These are phyloP conservation scores for Pollicipes pollicipes DNA, from an alignment of 1,140 invertebrate genomes.

Conservation along the genomic window DNA sequence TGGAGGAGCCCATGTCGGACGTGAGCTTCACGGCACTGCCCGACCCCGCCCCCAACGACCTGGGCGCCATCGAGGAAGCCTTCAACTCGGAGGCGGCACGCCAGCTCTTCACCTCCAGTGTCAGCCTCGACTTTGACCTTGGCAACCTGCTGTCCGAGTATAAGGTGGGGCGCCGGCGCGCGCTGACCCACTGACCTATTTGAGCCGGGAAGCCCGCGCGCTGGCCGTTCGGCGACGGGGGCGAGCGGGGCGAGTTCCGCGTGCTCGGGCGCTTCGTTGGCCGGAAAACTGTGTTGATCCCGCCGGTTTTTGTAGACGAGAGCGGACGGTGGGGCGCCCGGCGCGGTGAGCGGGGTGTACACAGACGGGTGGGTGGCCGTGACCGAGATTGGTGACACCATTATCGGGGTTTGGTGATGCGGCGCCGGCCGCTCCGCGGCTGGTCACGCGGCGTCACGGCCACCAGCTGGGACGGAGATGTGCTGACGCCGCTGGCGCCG, in stretches of 20 bases:
- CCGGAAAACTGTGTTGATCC: too few relatives aligned
- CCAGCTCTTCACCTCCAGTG: not conserved
- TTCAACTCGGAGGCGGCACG: constrained; percentile 1
- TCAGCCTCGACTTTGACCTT: not conserved
- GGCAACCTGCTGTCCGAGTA: constrained; percentile 1
- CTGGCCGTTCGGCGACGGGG: too few relatives aligned
- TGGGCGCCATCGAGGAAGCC: not conserved
- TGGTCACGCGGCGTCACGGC: too few relatives aligned
- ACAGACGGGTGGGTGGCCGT: not conserved
- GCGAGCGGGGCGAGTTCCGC: too few relatives aligned
- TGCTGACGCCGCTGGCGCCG: not conserved
- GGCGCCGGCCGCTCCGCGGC: too few relatives aligned
- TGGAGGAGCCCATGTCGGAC: not conserved
- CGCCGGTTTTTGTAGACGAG: too few relatives aligned
- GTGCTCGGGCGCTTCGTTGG: too few relatives aligned
- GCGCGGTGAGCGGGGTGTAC: not conserved
- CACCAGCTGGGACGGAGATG: too few relatives aligned
- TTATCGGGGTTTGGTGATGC: not conserved
- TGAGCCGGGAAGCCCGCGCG: not conserved
- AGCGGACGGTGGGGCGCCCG: too few relatives aligned
- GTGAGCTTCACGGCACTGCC: not conserved
- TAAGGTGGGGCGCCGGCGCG: not conserved
- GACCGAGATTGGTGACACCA: not conserved
- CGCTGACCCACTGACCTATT: not conserved
- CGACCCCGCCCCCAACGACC: not conserved